phyloP scores from a whole-genome alignment of 2,113 vertebrate genomes.

The Pseudonaja textilis region DNA sequence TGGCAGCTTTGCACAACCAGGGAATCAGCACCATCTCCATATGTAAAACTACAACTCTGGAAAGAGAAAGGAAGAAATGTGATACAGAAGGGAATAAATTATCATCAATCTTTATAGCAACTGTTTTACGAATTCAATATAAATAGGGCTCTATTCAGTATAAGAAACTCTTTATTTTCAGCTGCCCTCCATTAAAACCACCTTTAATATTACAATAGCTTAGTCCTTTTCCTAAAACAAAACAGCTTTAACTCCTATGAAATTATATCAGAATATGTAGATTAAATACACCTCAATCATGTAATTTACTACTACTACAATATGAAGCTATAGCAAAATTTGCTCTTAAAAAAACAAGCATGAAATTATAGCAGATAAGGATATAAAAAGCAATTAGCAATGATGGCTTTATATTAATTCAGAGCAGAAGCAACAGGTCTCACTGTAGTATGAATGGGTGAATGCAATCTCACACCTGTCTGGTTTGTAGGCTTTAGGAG shows the following conservation, averaged over 20 bases:
- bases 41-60: constrained; percentile 75
- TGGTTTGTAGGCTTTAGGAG: neutral
- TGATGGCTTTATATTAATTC: neutral
- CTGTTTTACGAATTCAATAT: constrained; percentile 4
- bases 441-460: neutral
- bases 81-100: neutral
- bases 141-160: neutral
- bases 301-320: neutral
- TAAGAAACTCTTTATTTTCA: neutral
- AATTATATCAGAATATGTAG: neutral
- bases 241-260: neutral
- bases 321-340: neutral
- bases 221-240: neutral
- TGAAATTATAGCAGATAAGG: neutral
- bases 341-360: neutral
- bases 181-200: neutral
- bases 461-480: neutral
- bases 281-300: neutral
- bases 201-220: neutral
- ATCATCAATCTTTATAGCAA: neutral
- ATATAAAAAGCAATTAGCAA: neutral
- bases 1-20: constrained; percentile 65
- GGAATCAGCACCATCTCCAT: constrained; percentile 67
- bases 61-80: constrained; percentile 45
- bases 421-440: neutral